phyloP scores from a whole-genome alignment of 2,797 vertebrate genomes.

The Margarornis squamiger region DNA sequence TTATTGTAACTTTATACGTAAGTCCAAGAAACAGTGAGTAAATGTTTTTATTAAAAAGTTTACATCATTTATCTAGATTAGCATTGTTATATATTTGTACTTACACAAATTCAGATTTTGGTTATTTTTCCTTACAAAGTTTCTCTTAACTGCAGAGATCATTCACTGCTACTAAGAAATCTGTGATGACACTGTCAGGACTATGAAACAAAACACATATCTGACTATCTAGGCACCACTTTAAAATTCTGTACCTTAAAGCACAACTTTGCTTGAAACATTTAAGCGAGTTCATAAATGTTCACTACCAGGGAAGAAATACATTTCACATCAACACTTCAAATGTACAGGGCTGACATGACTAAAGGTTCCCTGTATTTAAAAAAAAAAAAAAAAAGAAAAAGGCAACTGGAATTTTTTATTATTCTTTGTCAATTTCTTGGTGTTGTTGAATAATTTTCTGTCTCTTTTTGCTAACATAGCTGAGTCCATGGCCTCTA shows the following conservation, averaged over 20 bases:
- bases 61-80: background rate
- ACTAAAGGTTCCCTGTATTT: background rate
- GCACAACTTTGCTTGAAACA: background rate
- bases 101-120: background rate
- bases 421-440: background rate
- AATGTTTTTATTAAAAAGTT: slow-evolving; percentile 29
- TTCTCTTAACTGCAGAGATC: background rate
- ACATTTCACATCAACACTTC: background rate
- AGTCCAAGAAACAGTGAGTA: background rate
- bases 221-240: background rate
- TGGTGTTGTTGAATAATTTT: background rate
- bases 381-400: background rate
- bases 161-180: background rate
- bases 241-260: background rate
- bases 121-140: background rate
- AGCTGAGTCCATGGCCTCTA: background rate
- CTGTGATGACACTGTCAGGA: background rate
- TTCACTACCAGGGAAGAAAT: background rate
- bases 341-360: background rate
- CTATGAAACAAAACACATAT: background rate
- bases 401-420: background rate
- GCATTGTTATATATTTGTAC: background rate
- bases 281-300: background rate
- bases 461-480: background rate
- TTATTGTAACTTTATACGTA: background rate